Evolutionary conservation across 2,113 vertebrate genomes (phyloP).

Genomic region (Ceuthmochares aereus): DNA sequence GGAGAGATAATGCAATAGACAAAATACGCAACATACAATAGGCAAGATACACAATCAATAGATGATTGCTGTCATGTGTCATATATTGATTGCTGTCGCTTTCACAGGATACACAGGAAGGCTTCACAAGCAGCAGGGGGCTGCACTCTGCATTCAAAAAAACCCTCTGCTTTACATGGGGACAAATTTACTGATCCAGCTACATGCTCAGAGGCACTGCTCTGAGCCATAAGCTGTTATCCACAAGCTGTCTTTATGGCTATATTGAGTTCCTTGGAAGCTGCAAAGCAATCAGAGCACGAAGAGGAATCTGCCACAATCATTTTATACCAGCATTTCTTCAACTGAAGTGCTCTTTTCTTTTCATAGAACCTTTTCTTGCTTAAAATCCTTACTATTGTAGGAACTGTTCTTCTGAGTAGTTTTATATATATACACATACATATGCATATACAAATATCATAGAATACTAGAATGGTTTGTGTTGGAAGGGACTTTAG

Average conservation of each 20-base stretch:
- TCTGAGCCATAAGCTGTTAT: neutral
- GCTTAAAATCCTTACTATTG: neutral
- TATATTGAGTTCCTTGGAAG: neutral
- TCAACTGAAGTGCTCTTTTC: neutral
- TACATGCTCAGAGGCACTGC: rapidly evolving
- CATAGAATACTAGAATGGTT: too few relatives aligned
- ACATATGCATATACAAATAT: neutral
- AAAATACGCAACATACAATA: neutral
- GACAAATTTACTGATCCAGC: neutral
- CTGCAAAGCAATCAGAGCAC: neutral
- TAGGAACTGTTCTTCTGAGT: neutral
- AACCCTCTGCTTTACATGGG: neutral
- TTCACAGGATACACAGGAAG: neutral
- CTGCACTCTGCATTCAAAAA: neutral
- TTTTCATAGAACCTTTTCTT: neutral
- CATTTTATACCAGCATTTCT: neutral
- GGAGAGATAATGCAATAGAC: neutral
- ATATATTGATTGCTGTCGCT: neutral
- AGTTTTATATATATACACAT: neutral
- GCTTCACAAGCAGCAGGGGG: neutral
- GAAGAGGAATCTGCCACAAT: neutral
- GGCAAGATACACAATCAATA: neutral
- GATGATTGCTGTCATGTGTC: neutral
- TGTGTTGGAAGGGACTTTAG: too few relatives aligned
- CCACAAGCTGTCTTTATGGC: neutral